These are phyloP conservation scores for Spinus olivaceus DNA, from an alignment of 2,797 vertebrate genomes.

Conservation along the genomic window DNA sequence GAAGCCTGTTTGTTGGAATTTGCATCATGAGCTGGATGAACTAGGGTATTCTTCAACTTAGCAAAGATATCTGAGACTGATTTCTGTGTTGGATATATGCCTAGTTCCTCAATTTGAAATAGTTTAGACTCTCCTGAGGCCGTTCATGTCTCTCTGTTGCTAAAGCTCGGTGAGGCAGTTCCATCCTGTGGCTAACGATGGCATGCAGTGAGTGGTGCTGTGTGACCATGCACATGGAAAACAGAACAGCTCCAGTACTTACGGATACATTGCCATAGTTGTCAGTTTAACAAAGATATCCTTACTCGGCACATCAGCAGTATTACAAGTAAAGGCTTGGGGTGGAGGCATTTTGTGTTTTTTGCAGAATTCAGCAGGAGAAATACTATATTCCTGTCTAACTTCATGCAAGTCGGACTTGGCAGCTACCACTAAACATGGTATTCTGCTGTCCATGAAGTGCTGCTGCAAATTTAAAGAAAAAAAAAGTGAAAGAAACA, in stretches of 20 bases:
- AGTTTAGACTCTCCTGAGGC: background rate
- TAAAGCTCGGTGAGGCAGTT: constrained; percentile 62
- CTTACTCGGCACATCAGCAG: constrained; percentile 83
- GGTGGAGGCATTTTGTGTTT: constrained; percentile 99
- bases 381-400: constrained; percentile 88
- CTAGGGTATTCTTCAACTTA: background rate
- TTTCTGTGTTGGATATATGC: background rate
- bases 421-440: constrained; percentile 90
- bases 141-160: constrained; percentile 75
- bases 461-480: constrained; percentile 82
- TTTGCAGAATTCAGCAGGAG: constrained; percentile 92
- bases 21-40: background rate
- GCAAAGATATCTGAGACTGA: background rate
- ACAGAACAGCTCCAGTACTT: constrained; percentile 74
- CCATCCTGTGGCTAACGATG: constrained; percentile 53
- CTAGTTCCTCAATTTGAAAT: background rate
- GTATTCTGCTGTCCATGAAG: constrained; percentile 95
- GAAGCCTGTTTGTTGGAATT: background rate
- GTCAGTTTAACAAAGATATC: constrained; percentile 97
- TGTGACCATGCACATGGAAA: constrained; percentile 60
- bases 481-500: constrained; percentile 6
- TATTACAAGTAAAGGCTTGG: constrained; percentile 92
- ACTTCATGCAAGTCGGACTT: constrained; percentile 96
- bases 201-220: constrained; percentile 70
- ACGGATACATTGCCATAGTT: constrained; percentile 99